A percentile compares a stretch with the other conserved stretches of the same genome.
Conservation (phyloP, 1,140 invertebrate genomes). For the Microplitis mediator region DNA sequence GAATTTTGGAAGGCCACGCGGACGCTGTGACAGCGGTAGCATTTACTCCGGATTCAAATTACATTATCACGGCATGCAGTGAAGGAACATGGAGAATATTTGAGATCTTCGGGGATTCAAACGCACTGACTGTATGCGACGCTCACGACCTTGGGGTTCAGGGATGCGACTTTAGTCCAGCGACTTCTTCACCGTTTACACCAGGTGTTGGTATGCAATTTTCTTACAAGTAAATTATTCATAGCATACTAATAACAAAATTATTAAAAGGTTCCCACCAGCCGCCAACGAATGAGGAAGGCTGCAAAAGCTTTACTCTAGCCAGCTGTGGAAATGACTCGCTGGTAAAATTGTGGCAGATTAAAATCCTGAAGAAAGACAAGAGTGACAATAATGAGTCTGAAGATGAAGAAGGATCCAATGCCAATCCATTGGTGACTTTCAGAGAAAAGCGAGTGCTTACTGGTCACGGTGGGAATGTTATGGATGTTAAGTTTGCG, state of each 20-base stretch:
- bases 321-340: constrained; percentile 77
- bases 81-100: constrained; percentile 67
- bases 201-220: constrained; percentile 23
- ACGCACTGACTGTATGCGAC: constrained; percentile 52
- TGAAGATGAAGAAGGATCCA: neutral
- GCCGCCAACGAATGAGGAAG: constrained; percentile 33
- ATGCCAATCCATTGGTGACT: neutral
- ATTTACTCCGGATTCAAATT: constrained; percentile 70
- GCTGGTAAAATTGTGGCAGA: constrained; percentile 73
- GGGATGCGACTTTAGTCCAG: constrained; percentile 69
- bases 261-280: constrained; percentile 38
- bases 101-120: constrained; percentile 27
- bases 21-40: constrained; percentile 68
- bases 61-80: constrained; percentile 69
- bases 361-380: constrained; percentile 52
- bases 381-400: constrained; percentile 15
- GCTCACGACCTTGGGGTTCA: constrained; percentile 77
- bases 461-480: constrained; percentile 65
- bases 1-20: constrained; percentile 62
- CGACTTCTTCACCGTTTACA: constrained; percentile 51
- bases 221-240: neutral
- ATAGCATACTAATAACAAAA: neutral
- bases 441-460: constrained; percentile 46
- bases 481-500: constrained; percentile 68
- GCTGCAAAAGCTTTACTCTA: constrained; percentile 63